These are phyloP conservation scores for Diarsia brunnea DNA, from an alignment of 2,888 invertebrate species.

Conservation along the genomic window DNA sequence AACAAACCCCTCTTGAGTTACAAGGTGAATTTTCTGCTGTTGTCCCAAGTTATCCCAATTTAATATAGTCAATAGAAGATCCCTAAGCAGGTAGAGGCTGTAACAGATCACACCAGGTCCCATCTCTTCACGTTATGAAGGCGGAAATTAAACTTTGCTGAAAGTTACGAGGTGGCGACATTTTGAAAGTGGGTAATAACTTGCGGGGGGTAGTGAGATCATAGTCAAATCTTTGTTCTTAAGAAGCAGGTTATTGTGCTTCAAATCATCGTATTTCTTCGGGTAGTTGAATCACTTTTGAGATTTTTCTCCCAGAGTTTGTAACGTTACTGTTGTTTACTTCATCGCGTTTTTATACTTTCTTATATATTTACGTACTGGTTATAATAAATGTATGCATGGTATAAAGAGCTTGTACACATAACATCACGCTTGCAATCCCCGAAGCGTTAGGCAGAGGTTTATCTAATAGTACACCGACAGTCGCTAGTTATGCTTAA, in stretches of 20 bases:
- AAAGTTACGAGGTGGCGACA: conserved; percentile 49
- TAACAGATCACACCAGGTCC: conserved; percentile 45
- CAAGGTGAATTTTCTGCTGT: conserved; percentile 5
- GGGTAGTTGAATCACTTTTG: not conserved
- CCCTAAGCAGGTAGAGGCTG: not conserved
- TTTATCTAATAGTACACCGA: too few relatives aligned
- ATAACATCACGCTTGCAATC: too few relatives aligned
- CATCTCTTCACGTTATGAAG: conserved; percentile 41
- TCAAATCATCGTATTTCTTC: conserved; percentile 9
- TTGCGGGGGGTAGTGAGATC: conserved; percentile 34
- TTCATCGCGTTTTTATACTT: too few relatives aligned
- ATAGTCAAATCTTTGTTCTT: conserved; percentile 13
- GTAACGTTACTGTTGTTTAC: not conserved
- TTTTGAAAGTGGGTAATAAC: conserved; percentile 50
- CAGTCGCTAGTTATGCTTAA: too few relatives aligned
- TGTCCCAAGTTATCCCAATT: conserved; percentile 18
- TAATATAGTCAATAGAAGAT: conserved; percentile 32
- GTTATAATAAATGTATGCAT: not conserved
- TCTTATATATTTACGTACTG: not conserved
- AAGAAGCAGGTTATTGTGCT: not conserved
- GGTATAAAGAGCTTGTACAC: not conserved
- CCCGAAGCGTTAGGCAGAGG: too few relatives aligned
- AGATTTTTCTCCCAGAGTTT: not conserved
- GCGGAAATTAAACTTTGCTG: conserved; percentile 54
- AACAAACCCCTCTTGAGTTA: conserved; percentile 10